Base-by-base conservation (phyloP, 2,888 invertebrate species). In the Thecophora atra region DNA sequence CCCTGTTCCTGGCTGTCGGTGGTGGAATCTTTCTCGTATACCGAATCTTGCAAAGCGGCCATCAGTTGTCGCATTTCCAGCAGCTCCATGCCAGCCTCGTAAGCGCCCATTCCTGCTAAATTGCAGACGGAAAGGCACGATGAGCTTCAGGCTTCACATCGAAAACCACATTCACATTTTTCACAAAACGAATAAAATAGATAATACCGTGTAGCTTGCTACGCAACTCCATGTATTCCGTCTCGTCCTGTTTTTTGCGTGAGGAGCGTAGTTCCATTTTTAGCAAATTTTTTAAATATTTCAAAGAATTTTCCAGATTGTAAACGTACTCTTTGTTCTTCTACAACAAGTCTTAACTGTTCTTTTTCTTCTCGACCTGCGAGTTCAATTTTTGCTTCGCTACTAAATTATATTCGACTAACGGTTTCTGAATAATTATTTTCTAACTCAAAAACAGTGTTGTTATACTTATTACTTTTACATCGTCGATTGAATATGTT, bases 51-150 rank as follows among this genome's bases (percentile, higher is more conserved):
- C 67, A 83, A 71, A 4, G 75, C 81, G 1, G 68, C 72, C 4
- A 78, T 76, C 1, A 82, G 17, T 28, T 81, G 76, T 0, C 75
- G 76, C 83, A 83, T 84, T 65, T 83, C 80, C 0, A 78, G 76
- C 3, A 81, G 4, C 0, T 76, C 70, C 83, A 83, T 83, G n/a
- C 76, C 81, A 0, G 77, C 77, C 26, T 83, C 83, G 30, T 80
- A 82, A 17, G 79, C 71, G 0, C 83, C 84, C 4, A 79, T 77
- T 15, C 47, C 76, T 78, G 47, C 26, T 7, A 37, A n/a, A 13
- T 11, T n/a, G 54, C 15, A 51, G n/a, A 30, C 28, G 6, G 11
- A 47, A 37, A 37, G 11, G 21, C n/a, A 17, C 4, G 2, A 0
- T 21, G 11, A 13, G 5, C 5, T 52, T 52, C 17, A 54, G 8